Evolutionary conservation across 2,888 invertebrate species (phyloP), one percentile per base, ranked within the genome.

Genomic region (Leptopilina myrica): DNA sequence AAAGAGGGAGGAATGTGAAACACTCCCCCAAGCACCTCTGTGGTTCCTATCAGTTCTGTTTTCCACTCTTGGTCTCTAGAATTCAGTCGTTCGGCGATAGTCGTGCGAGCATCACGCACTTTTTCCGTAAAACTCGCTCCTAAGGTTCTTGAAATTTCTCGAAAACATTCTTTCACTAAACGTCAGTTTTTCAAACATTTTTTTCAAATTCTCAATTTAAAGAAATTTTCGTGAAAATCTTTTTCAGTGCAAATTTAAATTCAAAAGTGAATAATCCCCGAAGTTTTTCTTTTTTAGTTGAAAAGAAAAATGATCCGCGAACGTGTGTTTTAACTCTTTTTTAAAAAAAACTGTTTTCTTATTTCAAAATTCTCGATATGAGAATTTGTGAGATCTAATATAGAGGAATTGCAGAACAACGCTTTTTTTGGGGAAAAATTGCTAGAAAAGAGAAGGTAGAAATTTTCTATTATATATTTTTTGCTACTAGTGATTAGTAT

Each of bases 11-110:
- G 81, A 76, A 69, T 76, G 69, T 59, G 69, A 81, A 81, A 76
- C 81, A 79, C 83, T 83, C 85, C 80, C 81, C 80, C 75, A 69
- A 73, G 62, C 78, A 40, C 62, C 80, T 77, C 64, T 66, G 65
- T 77, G 82, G 85, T 80, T 85, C 83, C 84, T 73, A 73, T 87
- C 84, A 85, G 86, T 87, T 82, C 84, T 83, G 80, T 85, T 82
- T 85, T 81, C 77, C 81, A 79, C 79, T 83, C 85, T 33, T 20
- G 20, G 33, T 33, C 4, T 33, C 3, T 33, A 86, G 85, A 87
- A 84, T 84, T 90, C 89, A 91, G 91, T 91, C 90, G 89, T 89
- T 88, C 86, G 88, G 88, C 88, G 89, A 88, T 90, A 89, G 89
- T 89, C 91, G 90, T 87, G 81, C 85, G 88, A 84, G 86, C 83